Conservation (phyloP, 2,113 vertebrate genomes). For the Falcunculus frontatus region DNA sequence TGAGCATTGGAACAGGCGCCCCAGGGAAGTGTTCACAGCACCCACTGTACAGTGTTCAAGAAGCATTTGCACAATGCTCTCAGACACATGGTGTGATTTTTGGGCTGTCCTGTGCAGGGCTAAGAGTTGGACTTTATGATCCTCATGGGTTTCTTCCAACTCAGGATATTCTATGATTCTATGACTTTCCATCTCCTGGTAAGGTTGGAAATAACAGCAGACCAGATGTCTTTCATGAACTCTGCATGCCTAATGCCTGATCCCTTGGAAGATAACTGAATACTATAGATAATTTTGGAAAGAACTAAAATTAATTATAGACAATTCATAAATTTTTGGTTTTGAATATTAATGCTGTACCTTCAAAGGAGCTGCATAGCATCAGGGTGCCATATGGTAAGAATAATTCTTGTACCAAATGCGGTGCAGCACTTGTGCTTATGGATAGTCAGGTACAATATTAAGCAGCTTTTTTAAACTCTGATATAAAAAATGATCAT, state of each 20-base stretch:
- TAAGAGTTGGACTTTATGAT: background rate
- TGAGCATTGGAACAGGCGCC: rapidly evolving
- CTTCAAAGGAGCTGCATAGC: background rate
- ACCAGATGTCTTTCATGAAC: background rate
- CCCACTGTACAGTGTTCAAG: background rate
- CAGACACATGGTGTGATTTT: background rate
- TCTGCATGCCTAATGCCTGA: background rate
- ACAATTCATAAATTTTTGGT: background rate
- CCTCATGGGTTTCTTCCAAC: background rate
- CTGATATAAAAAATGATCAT: background rate
- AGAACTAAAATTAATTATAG: background rate
- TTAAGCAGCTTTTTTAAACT: background rate
- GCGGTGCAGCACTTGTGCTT: background rate
- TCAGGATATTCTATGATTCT: background rate
- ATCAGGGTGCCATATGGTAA: background rate
- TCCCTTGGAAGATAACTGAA: background rate
- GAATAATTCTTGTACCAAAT: background rate
- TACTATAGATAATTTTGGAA: background rate
- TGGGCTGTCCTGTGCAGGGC: background rate
- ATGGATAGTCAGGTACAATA: background rate
- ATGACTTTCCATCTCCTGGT: background rate
- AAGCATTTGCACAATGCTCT: background rate
- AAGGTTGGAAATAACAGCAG: background rate
- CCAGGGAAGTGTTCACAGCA: background rate
- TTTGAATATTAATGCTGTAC: background rate